Evolutionary conservation across 2,797 vertebrate genomes (phyloP).

Genomic region (Spinibarbus caldwelli): DNA sequence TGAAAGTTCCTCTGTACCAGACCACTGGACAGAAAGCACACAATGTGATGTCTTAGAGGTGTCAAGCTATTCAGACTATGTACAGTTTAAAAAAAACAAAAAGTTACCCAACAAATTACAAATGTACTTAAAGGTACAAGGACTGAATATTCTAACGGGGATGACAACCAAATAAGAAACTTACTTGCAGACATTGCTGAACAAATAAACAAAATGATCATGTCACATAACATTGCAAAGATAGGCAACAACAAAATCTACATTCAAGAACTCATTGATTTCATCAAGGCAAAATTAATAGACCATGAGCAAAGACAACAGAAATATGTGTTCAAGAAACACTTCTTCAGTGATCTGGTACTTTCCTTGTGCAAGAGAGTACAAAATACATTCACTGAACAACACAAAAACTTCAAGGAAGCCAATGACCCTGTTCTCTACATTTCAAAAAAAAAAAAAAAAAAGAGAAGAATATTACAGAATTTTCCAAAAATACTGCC

Average conservation of each 20-base stretch:
- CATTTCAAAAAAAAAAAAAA: background rate
- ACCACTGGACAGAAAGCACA: background rate
- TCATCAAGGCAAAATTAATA: background rate
- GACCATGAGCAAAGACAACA: background rate
- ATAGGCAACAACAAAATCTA: background rate
- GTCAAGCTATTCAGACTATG: background rate
- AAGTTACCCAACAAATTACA: too few species aligned
- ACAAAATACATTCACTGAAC: background rate
- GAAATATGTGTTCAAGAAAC: background rate
- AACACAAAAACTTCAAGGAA: background rate
- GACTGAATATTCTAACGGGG: too few species aligned
- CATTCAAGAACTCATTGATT: background rate
- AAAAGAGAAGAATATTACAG: background rate
- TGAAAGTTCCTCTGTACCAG: fast-evolving
- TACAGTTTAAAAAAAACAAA: background rate
- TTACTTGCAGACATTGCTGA: background rate
- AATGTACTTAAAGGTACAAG: too few species aligned
- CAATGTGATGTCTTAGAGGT: background rate
- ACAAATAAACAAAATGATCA: fast-evolving
- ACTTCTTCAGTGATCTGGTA: background rate
- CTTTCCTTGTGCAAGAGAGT: background rate
- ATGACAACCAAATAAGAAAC: background rate
- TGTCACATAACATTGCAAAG: background rate
- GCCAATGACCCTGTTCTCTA: background rate
- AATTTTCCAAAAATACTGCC: background rate